Evolutionary conservation across 2,113 vertebrate species (phyloP).

Genomic region (Microcebus murinus): DNA sequence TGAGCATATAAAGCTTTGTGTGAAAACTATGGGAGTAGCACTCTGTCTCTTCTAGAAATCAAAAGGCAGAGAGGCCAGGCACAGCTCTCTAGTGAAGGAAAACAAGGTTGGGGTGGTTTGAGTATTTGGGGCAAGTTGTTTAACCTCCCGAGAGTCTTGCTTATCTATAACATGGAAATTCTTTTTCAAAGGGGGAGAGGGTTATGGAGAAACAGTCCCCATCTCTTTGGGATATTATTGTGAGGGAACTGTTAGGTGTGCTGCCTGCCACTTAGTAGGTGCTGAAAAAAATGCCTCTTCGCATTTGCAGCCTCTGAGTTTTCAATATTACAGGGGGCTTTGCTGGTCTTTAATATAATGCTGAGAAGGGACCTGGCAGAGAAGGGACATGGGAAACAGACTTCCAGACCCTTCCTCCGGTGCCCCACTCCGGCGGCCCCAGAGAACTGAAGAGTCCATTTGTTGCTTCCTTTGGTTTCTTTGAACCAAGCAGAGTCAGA

Average conservation of each 20-base stretch:
- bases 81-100: neutral
- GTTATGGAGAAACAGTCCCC: neutral
- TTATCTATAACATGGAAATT: neutral
- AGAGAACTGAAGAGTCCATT: neutral
- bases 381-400: neutral
- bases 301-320: neutral
- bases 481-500: neutral
- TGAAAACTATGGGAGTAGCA: neutral
- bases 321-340: neutral
- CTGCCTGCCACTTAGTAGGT: neutral
- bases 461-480: neutral
- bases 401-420: neutral
- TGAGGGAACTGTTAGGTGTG: neutral
- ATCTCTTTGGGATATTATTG: neutral
- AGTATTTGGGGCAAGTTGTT: neutral
- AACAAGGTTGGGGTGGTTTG: neutral
- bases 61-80: neutral
- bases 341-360: neutral
- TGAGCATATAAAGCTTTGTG: neutral
- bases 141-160: neutral
- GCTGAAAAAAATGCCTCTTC: neutral
- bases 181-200: neutral
- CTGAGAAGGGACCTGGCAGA: neutral
- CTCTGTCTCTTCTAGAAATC: neutral
- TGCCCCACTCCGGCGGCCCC: fast-evolving